Conservation (phyloP, 2,113 vertebrate genomes). For the Ranitomeya imitator region DNA sequence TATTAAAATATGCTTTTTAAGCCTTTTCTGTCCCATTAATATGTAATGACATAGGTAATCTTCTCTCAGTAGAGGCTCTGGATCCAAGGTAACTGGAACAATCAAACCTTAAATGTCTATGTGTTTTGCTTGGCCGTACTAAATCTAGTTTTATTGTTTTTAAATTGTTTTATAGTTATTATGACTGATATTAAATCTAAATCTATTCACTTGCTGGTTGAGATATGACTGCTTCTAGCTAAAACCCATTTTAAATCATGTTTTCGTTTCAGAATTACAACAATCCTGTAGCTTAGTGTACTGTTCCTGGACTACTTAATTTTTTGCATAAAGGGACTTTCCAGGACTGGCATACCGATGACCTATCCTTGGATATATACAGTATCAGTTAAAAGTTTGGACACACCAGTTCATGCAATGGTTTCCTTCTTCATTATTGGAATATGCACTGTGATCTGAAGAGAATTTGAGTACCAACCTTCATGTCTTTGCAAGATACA, state of each 20-base stretch:
- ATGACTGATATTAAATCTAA: not conserved
- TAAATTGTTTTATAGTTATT: not conserved
- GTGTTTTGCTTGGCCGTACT: not conserved
- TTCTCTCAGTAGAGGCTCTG: not conserved
- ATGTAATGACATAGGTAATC: conserved; percentile 41
- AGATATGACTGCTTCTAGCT: not conserved
- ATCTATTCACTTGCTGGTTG: not conserved
- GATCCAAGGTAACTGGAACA: conserved; percentile 7
- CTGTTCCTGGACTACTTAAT: too few species aligned
- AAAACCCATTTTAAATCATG: not conserved
- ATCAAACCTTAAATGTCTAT: not conserved
- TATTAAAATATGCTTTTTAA: conserved; percentile 46
- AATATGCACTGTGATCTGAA: too few species aligned
- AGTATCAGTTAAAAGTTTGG: too few species aligned
- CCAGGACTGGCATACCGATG: too few species aligned
- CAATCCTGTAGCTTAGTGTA: too few species aligned
- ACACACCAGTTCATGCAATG: too few species aligned
- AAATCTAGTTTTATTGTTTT: not conserved
- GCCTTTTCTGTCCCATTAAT: conserved; percentile 46
- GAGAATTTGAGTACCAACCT: too few species aligned
- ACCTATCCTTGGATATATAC: too few species aligned
- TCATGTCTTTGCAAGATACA: too few species aligned
- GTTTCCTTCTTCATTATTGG: too few species aligned
- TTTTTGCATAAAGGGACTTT: too few species aligned
- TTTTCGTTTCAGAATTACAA: not conserved